A percentile compares a stretch with the other conserved stretches of the same genome.
Conservation (phyloP, 35 echinoderm and acorn worm genomes). For the Heliocidaris erythrogramma region DNA sequence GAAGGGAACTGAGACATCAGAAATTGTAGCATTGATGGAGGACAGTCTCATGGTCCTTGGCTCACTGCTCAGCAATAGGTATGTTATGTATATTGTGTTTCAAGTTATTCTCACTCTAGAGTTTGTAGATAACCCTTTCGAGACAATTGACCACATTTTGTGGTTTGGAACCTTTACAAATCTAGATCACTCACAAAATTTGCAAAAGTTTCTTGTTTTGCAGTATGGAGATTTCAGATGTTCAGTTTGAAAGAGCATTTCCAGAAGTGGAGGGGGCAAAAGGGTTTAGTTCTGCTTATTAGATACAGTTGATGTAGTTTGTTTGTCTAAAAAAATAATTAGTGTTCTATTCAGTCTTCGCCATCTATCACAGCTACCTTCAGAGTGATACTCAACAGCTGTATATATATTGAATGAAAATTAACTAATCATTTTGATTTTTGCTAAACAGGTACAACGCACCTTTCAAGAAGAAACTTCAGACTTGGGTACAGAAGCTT, state of each 20-base stretch:
- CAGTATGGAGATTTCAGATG: not conserved
- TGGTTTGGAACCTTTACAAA: not conserved
- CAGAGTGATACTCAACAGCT: too few species aligned
- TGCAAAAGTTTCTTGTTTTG: not conserved
- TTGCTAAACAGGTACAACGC: conserved; percentile 83
- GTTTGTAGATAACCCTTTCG: too few species aligned
- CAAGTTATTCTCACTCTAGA: not conserved
- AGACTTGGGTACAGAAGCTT: conserved; percentile 95
- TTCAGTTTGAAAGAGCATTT: too few species aligned
- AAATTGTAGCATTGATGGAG: conserved; percentile 95
- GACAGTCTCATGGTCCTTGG: conserved; percentile 99
- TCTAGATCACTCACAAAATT: not conserved
- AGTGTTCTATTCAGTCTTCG: too few species aligned
- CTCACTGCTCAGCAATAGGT: conserved; percentile 98
- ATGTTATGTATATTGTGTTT: not conserved
- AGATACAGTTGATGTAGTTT: too few species aligned
- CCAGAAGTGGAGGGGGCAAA: too few species aligned
- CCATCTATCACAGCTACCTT: too few species aligned
- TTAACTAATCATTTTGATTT: not conserved
- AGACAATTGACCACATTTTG: too few species aligned
- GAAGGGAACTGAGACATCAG: conserved; percentile 89
- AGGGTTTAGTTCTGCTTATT: too few species aligned
- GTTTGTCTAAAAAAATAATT: too few species aligned
- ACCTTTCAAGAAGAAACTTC: conserved; percentile 96
- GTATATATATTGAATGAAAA: too few species aligned